Conservation (phyloP, 92 coral and sea anemone species). For the Siderastrea radians region DNA sequence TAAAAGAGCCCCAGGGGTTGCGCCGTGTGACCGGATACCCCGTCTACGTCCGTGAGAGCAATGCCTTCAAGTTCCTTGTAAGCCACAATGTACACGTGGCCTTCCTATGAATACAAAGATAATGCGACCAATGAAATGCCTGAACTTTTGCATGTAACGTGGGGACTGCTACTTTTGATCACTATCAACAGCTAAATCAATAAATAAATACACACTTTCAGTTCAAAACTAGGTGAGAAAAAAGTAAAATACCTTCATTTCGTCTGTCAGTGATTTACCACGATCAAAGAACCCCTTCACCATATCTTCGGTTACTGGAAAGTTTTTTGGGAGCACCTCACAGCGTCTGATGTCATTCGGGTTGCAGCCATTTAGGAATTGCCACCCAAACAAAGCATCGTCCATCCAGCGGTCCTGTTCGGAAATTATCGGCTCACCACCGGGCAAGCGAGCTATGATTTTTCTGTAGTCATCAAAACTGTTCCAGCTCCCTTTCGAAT, state of each 20-base stretch:
- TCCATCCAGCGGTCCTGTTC: constrained; percentile 52
- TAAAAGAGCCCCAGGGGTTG: constrained; percentile 86
- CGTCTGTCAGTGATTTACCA: constrained; percentile 27
- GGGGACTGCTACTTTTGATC: too few species aligned
- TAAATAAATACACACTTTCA: too few species aligned
- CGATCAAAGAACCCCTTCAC: constrained; percentile 40
- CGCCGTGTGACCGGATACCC: constrained; percentile 49
- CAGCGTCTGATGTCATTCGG: constrained; percentile 59
- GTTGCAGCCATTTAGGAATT: constrained; percentile 68
- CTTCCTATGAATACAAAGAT: constrained; percentile 28
- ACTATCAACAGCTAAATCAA: too few species aligned
- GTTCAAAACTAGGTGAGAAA: not conserved
- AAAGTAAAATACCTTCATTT: constrained; percentile 16
- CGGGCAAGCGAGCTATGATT: not conserved
- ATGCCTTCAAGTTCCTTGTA: constrained; percentile 65
- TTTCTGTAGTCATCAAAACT: constrained; percentile 58
- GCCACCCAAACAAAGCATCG: constrained; percentile 57
- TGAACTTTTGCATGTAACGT: too few species aligned
- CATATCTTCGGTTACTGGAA: constrained; percentile 48
- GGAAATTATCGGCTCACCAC: constrained; percentile 27
- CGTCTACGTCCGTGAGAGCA: not conserved
- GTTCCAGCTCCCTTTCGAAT: constrained; percentile 53
- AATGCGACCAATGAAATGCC: not conserved
- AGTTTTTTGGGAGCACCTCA: constrained; percentile 33
- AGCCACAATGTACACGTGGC: constrained; percentile 68